Evolutionary conservation across 2,797 vertebrate species (phyloP), one percentile per base, ranked within the genome.

Genomic region (Botia almorhae): DNA sequence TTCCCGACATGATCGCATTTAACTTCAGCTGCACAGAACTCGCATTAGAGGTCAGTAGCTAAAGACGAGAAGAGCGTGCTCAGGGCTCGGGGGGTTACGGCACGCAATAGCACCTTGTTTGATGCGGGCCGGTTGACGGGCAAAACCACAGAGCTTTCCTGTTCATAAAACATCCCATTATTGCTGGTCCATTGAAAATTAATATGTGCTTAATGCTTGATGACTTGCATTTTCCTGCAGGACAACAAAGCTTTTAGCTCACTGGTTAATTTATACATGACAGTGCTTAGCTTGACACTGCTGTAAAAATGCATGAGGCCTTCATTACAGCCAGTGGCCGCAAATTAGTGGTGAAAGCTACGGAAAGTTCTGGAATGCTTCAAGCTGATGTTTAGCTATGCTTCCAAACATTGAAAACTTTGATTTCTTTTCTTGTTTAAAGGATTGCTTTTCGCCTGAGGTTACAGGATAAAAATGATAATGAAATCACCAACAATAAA

Each of bases 201-300:
- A 91, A 92, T 91, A 89, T 89, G 87, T 91, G 88, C 89, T 92
- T 89, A 91, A 92, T 91, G 91, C 90, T 90, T 92, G 90, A 93
- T 91, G 91, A 91, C 90, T 92, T 92, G 82, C 88, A 74, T 87
- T 92, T 91, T 92, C 81, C 84, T 89, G 88, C 85, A 86, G 89
- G 81, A 91, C 89, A 84, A 89, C 84, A 88, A 90, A 87, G 88
- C 90, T 88, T 88, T 87, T 87, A 87, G 83, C 83, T 89, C 87
- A 85, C 88, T 93, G 86, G 91, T 90, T 92, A 90, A 93, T 93
- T 93, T 89, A 92, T 88, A 91, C 89, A 89, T 86, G 87, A 87
- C 86, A 82, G 81, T 88, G 87, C 89, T 90, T 86, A 87, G 86
- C 88, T 71, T 90, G 89, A 92, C 89, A 89, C 85, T 78, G 87